Evolutionary conservation across 2,888 invertebrate genomes (phyloP).

Genomic region (Luperina nickerlii): DNA sequence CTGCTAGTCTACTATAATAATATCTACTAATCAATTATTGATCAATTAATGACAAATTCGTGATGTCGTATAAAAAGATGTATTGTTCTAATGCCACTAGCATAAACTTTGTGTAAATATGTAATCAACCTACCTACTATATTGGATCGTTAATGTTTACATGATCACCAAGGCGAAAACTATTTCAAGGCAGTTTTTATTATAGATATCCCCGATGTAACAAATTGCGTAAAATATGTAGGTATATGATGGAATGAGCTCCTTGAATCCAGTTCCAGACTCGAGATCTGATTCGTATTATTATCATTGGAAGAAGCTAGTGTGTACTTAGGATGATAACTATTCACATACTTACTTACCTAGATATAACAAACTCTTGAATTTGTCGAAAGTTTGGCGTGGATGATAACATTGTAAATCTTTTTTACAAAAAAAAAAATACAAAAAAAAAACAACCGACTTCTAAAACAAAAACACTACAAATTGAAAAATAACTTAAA

Average conservation of each 20-base stretch:
- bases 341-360: slow-evolving; percentile 18
- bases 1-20: too few relatives aligned
- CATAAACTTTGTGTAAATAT: slow-evolving; percentile 38
- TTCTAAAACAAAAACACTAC: too few relatives aligned
- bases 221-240: slow-evolving; percentile 46
- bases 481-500: too few relatives aligned
- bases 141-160: slow-evolving; percentile 58
- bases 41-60: background rate
- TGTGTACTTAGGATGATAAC: slow-evolving; percentile 42
- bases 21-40: background rate
- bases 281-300: slow-evolving; percentile 37
- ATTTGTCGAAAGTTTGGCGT: slow-evolving; percentile 2
- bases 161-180: slow-evolving; percentile 59
- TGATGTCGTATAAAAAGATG: background rate
- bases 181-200: slow-evolving; percentile 61
- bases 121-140: slow-evolving; percentile 31
- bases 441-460: too few relatives aligned
- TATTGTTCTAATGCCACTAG: background rate
- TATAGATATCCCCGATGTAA: slow-evolving; percentile 60
- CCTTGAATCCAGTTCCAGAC: slow-evolving; percentile 26
- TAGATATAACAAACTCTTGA: background rate
- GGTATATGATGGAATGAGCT: slow-evolving; percentile 28
- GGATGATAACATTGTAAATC: background rate
- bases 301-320: slow-evolving; percentile 42
- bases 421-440: too few relatives aligned